These are phyloP conservation scores for Drosophila teissieri DNA, from an alignment of 1,140 invertebrate genomes.

Conservation along the genomic window DNA sequence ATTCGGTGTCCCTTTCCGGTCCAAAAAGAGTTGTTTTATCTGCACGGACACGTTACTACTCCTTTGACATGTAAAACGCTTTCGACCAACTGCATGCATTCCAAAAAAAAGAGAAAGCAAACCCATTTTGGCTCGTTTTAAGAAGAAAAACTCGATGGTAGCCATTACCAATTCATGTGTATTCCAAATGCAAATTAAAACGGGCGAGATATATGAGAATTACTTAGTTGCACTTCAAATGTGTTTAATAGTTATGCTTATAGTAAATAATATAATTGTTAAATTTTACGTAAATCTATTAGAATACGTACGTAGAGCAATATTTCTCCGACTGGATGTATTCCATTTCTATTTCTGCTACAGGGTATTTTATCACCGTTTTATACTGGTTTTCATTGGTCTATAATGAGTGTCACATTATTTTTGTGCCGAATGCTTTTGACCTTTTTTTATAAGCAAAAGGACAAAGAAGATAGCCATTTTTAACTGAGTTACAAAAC, in stretches of 20 bases:
- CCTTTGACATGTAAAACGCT: constrained; percentile 76
- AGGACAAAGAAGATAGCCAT: neutral
- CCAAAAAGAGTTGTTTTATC: constrained; percentile 46
- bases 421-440: neutral
- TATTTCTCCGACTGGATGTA: too few relatives aligned
- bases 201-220: constrained; percentile 61
- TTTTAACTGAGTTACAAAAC: neutral
- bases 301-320: too few relatives aligned
- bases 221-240: constrained; percentile 7
- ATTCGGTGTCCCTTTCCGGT: constrained; percentile 1
- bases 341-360: too few relatives aligned
- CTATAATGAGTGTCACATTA: too few relatives aligned
- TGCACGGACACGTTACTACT: constrained; percentile 32
- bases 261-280: neutral
- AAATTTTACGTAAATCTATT: neutral
- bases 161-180: too few relatives aligned
- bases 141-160: constrained; percentile 15
- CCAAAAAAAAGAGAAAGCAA: constrained; percentile 10
- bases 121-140: neutral
- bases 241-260: neutral
- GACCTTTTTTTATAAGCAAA: neutral
- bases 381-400: too few relatives aligned
- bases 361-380: too few relatives aligned
- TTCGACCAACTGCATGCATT: constrained; percentile 40
- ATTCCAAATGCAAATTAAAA: constrained; percentile 69